Conservation (phyloP, 2,113 vertebrate species). For the Sturnira hondurensis region DNA sequence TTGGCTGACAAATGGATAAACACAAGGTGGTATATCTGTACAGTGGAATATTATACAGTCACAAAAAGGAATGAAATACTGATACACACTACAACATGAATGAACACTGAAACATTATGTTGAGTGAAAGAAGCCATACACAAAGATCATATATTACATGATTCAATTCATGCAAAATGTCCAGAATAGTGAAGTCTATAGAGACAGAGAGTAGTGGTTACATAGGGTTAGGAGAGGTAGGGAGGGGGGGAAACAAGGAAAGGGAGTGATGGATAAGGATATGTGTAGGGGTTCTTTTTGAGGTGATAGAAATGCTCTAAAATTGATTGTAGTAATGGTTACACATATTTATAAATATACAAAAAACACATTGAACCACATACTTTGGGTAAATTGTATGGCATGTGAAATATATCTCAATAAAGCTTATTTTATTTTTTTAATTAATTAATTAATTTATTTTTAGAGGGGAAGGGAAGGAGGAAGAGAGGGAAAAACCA, state of each 20-base stretch:
- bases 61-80: background rate
- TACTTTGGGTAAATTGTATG: background rate
- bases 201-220: background rate
- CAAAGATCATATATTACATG: background rate
- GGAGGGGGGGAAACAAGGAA: background rate
- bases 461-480: too few relatives aligned
- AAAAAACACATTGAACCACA: background rate
- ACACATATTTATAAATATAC: background rate
- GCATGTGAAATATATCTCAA: background rate
- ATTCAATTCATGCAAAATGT: background rate
- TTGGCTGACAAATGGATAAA: background rate
- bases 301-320: background rate
- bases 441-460: too few relatives aligned
- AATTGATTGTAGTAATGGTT: background rate
- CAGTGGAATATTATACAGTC: background rate
- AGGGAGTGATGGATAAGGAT: background rate
- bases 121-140: background rate
- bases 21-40: background rate
- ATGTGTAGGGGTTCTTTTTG: background rate
- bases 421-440: background rate
- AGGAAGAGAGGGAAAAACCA: too few relatives aligned
- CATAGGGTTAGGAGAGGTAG: background rate
- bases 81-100: background rate
- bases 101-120: background rate
- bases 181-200: too few relatives aligned